Percentiles rank a stretch among this genome's conserved stretches.
Conservation (phyloP, 64 coral and sea anemone species). For the Anthopleura sola region DNA sequence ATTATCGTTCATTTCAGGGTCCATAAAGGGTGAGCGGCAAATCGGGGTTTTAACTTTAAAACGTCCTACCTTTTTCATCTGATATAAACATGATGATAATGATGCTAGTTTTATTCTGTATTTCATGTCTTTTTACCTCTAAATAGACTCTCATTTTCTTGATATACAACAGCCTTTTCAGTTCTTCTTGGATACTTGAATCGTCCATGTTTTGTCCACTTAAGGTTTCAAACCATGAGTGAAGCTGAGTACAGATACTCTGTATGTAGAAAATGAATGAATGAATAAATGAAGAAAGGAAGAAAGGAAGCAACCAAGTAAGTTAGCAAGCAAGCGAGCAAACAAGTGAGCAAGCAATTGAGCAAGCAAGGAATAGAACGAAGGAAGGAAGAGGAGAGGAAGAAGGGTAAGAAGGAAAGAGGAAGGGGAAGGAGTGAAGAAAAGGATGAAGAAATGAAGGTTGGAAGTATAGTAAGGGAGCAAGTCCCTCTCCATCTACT, state of each 20-base stretch:
- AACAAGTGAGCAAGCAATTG: too few species aligned
- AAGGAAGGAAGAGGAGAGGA: background rate
- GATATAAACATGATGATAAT: too few species aligned
- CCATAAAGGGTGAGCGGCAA: too few species aligned
- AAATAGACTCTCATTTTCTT: slow-evolving; percentile 82
- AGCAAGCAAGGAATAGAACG: background rate
- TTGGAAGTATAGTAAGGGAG: too few species aligned
- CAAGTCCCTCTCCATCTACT: too few species aligned
- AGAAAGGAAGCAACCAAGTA: too few species aligned
- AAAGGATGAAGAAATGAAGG: background rate
- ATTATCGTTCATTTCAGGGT: too few species aligned
- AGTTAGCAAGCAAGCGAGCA: too few species aligned
- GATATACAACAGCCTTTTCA: slow-evolving; percentile 65
- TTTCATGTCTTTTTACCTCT: slow-evolving; percentile 40
- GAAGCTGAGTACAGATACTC: slow-evolving; percentile 53
- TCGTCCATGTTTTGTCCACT: slow-evolving; percentile 33
- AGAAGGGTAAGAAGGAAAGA: background rate
- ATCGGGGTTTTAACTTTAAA: too few species aligned
- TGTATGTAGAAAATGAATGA: slow-evolving; percentile 13
- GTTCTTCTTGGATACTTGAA: slow-evolving; percentile 50
- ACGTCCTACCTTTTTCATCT: too few species aligned
- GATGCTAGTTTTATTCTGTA: too few species aligned
- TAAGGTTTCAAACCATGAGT: slow-evolving; percentile 53
- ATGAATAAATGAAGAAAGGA: background rate
- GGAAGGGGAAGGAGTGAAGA: background rate